phyloP scores from a whole-genome alignment of 2,797 vertebrate genomes.

The Sphenopsis melanotis region DNA sequence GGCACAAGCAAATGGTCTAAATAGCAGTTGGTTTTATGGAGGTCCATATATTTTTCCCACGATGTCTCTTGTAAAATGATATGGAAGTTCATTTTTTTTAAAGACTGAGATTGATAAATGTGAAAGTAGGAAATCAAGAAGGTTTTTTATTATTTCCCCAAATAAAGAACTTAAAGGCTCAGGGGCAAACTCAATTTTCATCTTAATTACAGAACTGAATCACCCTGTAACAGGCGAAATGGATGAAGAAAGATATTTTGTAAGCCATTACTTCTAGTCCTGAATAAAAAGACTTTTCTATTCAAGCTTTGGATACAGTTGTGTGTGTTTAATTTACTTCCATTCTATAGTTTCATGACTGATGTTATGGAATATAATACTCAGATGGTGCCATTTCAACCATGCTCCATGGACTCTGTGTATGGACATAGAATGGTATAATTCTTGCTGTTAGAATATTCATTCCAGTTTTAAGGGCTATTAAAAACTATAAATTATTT shows the following conservation, averaged over 20 bases:
- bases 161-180: neutral
- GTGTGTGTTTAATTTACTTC: neutral
- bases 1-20: neutral
- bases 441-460: neutral
- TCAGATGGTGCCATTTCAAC: neutral
- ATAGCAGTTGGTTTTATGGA: neutral
- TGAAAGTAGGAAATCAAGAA: neutral
- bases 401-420: neutral
- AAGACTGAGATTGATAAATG: neutral
- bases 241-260: neutral
- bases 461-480: neutral
- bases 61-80: neutral
- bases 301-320: neutral
- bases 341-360: neutral
- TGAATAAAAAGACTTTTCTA: neutral
- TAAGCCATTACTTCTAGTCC: neutral
- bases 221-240: neutral
- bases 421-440: neutral
- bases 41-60: neutral
- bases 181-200: neutral
- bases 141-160: neutral
- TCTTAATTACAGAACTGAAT: neutral
- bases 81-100: neutral
- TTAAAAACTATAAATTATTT: neutral
- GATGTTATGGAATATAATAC: neutral